These are phyloP conservation scores for Acronicta leporina DNA, from an alignment of 2,888 invertebrate genomes.

Conservation along the genomic window DNA sequence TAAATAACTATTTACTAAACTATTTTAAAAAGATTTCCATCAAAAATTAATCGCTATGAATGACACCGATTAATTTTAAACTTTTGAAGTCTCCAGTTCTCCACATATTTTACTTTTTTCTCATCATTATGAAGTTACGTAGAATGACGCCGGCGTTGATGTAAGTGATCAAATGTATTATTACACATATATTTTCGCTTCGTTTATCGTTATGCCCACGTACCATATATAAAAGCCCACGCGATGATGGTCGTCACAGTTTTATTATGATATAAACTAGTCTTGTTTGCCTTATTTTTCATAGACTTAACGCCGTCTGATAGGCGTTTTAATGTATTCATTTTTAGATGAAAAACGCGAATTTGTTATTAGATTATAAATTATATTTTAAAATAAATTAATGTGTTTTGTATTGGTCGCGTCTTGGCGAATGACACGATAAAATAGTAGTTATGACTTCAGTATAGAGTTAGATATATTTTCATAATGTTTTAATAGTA, in stretches of 20 bases:
- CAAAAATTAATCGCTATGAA: conserved; percentile 34
- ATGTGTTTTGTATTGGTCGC: conserved; percentile 35
- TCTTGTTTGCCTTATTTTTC: conserved; percentile 27
- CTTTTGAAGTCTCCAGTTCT: conserved; percentile 28
- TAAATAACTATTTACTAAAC: conserved; percentile 9
- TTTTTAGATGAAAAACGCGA: conserved; percentile 27
- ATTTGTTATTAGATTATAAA: conserved; percentile 27
- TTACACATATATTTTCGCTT: conserved; percentile 17
- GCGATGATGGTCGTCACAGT: conserved; percentile 23
- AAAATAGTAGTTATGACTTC: conserved; percentile 5
- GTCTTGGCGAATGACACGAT: conserved; percentile 21
- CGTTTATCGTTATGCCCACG: conserved; percentile 39
- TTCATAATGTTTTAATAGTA: conserved; percentile 15
- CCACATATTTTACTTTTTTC: conserved; percentile 20
- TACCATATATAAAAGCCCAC: conserved; percentile 32
- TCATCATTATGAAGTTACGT: conserved; percentile 14
- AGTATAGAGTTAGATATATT: conserved; percentile 10
- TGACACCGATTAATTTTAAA: conserved; percentile 27
- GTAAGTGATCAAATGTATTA: conserved; percentile 35
- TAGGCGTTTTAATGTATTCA: conserved; percentile 45
- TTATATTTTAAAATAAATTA: conserved; percentile 28
- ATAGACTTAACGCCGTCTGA: conserved; percentile 23
- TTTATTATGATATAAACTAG: conserved; percentile 39
- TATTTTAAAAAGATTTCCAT: conserved; percentile 2
- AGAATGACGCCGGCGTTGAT: conserved; percentile 34